Evolutionary conservation across 2,113 vertebrate genomes (phyloP).

Genomic region (Lucifuga dentata): DNA sequence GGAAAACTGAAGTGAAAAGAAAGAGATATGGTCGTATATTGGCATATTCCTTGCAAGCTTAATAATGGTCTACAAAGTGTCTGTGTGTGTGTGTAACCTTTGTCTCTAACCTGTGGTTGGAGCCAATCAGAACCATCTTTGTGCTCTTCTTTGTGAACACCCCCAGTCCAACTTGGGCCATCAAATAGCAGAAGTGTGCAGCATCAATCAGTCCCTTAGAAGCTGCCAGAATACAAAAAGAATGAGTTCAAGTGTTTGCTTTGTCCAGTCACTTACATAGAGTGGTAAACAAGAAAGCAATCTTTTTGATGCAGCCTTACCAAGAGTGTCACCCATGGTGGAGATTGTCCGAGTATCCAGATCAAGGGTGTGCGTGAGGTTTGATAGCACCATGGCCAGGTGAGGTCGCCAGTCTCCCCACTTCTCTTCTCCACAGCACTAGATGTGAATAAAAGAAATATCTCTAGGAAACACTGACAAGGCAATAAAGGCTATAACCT

Average conservation of each 20-base stretch:
- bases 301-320: conserved; percentile 76
- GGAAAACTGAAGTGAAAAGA: conserved; percentile 81
- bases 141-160: conserved; percentile 94
- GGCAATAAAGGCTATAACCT: neutral
- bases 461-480: neutral
- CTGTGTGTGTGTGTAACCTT: neutral
- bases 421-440: conserved; percentile 98
- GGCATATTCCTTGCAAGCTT: neutral
- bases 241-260: neutral
- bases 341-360: conserved; percentile 92
- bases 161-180: conserved; percentile 95
- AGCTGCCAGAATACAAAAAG: conserved; percentile 76
- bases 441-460: neutral
- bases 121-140: conserved; percentile 95
- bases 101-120: conserved; percentile 91
- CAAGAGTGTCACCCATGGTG: conserved; percentile 98
- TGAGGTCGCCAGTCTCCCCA: conserved; percentile 99
- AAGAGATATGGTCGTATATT: conserved; percentile 14
- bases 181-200: conserved; percentile 97
- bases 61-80: neutral
- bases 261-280: neutral
- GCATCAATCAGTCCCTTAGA: conserved; percentile 94
- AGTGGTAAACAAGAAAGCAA: neutral
- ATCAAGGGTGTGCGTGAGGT: conserved; percentile 90
- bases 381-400: conserved; percentile 97